These are phyloP conservation scores for Diploptera punctata DNA, from an alignment of 2,888 invertebrate genomes.

Conservation along the genomic window DNA sequence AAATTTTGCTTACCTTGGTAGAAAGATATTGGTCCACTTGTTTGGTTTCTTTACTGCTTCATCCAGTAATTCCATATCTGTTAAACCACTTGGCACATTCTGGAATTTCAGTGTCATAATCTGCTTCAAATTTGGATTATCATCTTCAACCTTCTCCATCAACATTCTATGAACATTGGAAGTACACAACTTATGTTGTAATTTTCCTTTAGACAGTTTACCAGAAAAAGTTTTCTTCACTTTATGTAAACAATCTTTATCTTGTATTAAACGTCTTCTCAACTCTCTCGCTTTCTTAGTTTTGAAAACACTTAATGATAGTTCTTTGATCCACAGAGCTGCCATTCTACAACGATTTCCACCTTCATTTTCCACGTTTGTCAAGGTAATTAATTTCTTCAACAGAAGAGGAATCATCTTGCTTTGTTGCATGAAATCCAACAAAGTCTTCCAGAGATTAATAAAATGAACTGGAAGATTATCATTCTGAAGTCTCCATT, in stretches of 20 bases:
- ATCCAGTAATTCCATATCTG: neutral
- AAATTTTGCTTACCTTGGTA: slow-evolving; percentile 22
- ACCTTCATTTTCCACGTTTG: neutral
- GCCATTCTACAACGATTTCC: slow-evolving; percentile 6
- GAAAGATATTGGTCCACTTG: slow-evolving; percentile 18
- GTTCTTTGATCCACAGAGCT: slow-evolving; percentile 12
- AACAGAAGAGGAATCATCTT: neutral
- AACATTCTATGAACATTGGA: neutral
- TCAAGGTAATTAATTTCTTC: neutral
- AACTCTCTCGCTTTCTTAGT: neutral
- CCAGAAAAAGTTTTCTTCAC: neutral
- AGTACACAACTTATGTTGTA: neutral
- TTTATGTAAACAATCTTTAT: neutral
- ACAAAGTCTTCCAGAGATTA: neutral
- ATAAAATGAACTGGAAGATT: neutral
- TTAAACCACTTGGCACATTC: neutral
- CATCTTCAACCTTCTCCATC: neutral
- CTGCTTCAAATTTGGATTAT: neutral
- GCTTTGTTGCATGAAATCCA: neutral
- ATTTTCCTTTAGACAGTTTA: neutral
- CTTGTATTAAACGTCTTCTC: too few species aligned
- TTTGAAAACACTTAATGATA: neutral
- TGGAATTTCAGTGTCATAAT: neutral
- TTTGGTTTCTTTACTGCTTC: neutral
- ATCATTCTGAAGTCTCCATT: neutral